These are phyloP conservation scores for Salvelinus alpinus DNA, from an alignment of 2,113 vertebrate species.

Conservation along the genomic window DNA sequence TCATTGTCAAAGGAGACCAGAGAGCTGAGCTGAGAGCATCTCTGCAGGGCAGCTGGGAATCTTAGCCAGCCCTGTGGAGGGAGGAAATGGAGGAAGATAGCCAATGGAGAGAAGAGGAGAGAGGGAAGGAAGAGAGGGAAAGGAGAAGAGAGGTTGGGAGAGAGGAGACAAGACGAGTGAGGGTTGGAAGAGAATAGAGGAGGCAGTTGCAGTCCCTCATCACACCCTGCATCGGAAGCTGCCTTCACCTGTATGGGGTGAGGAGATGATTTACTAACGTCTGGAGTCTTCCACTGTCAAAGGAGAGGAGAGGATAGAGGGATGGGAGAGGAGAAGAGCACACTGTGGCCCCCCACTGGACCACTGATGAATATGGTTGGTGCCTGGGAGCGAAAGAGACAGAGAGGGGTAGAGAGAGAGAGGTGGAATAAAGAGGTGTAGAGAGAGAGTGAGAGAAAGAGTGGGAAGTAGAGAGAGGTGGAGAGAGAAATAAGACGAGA, in stretches of 20 bases:
- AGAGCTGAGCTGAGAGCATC: neutral
- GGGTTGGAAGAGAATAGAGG: no score
- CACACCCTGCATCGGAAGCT: neutral
- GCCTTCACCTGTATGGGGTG: neutral
- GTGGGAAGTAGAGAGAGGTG: no score
- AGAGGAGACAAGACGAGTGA: no score
- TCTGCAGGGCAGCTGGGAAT: neutral
- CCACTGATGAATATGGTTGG: conserved; percentile 5
- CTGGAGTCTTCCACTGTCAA: neutral
- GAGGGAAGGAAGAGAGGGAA: no score
- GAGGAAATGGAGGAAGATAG: neutral
- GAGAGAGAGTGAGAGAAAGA: no score
- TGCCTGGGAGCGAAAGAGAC: neutral
- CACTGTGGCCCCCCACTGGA: neutral
- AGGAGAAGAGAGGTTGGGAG: no score
- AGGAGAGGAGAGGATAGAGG: neutral
- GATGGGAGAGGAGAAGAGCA: neutral
- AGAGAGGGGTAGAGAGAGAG: no score
- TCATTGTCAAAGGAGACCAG: neutral
- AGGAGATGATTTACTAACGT: neutral
- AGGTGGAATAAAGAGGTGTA: no score
- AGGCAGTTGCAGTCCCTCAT: neutral
- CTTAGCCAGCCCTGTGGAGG: neutral
- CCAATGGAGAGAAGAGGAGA: no score
- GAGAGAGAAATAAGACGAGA: no score